These are phyloP conservation scores for Ageneiosus marmoratus DNA, from an alignment of 2,113 vertebrate genomes.

Conservation along the genomic window DNA sequence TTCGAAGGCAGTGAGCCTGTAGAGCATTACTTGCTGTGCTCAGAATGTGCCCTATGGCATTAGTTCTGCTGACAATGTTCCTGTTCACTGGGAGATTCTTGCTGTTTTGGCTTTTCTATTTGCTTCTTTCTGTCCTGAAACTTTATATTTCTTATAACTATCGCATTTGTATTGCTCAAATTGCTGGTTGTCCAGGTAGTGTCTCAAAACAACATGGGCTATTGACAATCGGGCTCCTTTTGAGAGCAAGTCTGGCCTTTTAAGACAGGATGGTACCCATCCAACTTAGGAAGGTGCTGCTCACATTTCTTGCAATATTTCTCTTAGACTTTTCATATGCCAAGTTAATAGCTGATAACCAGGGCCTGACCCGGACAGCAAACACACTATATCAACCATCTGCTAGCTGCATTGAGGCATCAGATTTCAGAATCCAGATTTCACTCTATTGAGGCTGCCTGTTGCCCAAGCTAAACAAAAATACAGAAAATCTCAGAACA, in stretches of 20 bases:
- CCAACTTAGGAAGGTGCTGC: background rate
- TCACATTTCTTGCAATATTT: background rate
- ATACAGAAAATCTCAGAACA: background rate
- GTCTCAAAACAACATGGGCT: background rate
- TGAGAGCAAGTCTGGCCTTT: background rate
- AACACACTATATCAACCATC: slow-evolving; percentile 3
- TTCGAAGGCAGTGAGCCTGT: background rate
- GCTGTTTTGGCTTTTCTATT: background rate
- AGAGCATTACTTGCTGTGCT: background rate
- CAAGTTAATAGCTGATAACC: slow-evolving; percentile 12
- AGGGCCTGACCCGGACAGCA: background rate
- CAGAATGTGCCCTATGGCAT: background rate
- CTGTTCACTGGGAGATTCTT: background rate
- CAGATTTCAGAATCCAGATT: slow-evolving; percentile 5
- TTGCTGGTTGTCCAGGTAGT: background rate
- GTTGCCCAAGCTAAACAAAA: background rate
- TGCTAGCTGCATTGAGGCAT: slow-evolving; percentile 1
- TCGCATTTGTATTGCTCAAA: background rate
- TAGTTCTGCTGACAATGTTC: background rate
- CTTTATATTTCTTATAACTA: background rate
- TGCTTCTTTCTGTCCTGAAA: background rate
- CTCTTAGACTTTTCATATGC: background rate
- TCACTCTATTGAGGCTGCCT: background rate
- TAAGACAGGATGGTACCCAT: background rate
- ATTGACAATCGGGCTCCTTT: background rate